phyloP scores from a whole-genome alignment of 2,797 vertebrate species.

The Melanotaenia maccullochi region DNA sequence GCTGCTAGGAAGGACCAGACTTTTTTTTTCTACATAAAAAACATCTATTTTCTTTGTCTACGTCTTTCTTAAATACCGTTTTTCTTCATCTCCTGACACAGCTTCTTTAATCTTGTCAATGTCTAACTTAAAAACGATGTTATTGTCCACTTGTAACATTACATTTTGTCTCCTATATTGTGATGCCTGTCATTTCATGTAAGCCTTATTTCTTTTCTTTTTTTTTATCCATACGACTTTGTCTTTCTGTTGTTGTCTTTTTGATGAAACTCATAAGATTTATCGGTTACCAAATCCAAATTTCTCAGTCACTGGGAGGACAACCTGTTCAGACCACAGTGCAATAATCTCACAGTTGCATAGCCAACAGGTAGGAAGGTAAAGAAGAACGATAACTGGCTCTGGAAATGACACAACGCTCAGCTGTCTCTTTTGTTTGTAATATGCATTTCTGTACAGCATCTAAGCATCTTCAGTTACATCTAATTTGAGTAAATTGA shows the following conservation, averaged over 20 bases:
- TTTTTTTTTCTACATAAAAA: constrained; percentile 30
- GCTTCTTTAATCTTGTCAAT: constrained; percentile 13
- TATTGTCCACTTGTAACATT: not conserved
- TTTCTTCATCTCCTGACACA: constrained; percentile 18
- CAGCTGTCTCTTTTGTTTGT: not conserved
- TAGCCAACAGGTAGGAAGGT: not conserved
- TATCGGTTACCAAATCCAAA: not conserved
- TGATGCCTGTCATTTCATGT: constrained; percentile 7
- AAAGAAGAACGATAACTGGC: not conserved
- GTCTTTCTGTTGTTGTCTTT: not conserved
- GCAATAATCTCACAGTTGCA: not conserved
- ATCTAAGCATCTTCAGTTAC: not conserved
- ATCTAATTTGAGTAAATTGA: not conserved
- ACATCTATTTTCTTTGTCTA: constrained; percentile 31
- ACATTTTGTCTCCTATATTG: not conserved
- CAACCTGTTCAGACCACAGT: not conserved
- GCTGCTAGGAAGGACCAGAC: constrained; percentile 60
- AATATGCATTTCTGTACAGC: not conserved
- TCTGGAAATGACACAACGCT: not conserved
- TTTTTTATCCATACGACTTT: not conserved
- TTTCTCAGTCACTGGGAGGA: not conserved
- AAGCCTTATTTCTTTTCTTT: not conserved
- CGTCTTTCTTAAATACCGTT: constrained; percentile 17
- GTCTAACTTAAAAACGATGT: constrained; percentile 5
- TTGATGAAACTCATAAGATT: not conserved